Evolutionary conservation across 2,888 invertebrate genomes (phyloP).

Genomic region (Tachina fera): DNA sequence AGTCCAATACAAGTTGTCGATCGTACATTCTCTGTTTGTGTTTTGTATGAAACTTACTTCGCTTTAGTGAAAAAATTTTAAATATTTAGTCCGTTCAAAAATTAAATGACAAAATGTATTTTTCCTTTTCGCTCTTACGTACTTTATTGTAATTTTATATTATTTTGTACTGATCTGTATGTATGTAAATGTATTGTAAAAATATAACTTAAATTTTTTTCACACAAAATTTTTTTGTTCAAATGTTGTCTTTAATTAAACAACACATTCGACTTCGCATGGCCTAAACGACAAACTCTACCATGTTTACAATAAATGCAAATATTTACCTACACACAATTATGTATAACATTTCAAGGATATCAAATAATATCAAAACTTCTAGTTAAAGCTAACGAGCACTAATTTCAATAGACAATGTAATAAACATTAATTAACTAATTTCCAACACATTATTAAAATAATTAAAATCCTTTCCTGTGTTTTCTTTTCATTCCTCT

Average conservation of each 20-base stretch:
- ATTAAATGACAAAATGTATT: too few species aligned
- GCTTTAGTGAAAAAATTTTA: too few species aligned
- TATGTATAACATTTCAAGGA: constrained; percentile 40
- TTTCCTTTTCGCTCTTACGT: too few species aligned
- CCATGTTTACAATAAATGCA: background rate
- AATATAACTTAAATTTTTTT: background rate
- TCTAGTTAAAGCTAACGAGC: background rate
- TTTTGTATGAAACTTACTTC: too few species aligned
- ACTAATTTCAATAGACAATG: constrained; percentile 22
- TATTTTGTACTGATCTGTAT: too few species aligned
- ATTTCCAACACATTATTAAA: constrained; percentile 64
- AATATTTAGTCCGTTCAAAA: too few species aligned
- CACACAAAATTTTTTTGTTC: too few species aligned
- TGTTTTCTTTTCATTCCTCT: constrained; percentile 33
- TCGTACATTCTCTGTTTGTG: too few species aligned
- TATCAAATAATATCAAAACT: constrained; percentile 40
- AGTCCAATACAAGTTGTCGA: too few species aligned
- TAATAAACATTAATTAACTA: constrained; percentile 63
- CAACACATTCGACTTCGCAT: background rate
- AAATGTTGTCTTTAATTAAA: background rate
- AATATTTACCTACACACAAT: background rate
- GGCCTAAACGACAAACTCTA: background rate
- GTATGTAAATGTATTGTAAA: too few species aligned
- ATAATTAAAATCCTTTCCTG: constrained; percentile 46
- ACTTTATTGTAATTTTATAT: too few species aligned